phyloP scores from a whole-genome alignment of 2,888 invertebrate species.

The Acleris laterana region DNA sequence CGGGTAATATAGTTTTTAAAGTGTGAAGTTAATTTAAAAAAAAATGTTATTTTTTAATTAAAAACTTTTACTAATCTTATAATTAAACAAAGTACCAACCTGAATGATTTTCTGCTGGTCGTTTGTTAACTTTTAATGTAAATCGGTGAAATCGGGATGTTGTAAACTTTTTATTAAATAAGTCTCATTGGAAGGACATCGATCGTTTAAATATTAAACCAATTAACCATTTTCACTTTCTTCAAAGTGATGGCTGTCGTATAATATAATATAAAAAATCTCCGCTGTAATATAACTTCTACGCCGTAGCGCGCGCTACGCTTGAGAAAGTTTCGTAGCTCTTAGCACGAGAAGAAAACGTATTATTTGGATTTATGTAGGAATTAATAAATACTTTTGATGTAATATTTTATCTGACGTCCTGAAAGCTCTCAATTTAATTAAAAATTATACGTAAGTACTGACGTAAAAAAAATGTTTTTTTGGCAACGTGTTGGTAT shows the following conservation, averaged over 20 bases:
- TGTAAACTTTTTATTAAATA: too few species aligned
- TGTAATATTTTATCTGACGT: neutral
- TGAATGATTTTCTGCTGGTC: too few species aligned
- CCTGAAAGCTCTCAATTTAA: neutral
- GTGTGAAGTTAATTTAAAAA: slow-evolving; percentile 1
- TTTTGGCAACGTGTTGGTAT: too few species aligned
- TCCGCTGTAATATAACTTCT: slow-evolving; percentile 10
- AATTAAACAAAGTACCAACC: too few species aligned
- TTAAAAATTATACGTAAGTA: neutral
- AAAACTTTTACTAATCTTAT: too few species aligned
- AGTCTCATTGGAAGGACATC: too few species aligned
- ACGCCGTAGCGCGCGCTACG: slow-evolving; percentile 43
- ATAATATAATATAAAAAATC: too few species aligned
- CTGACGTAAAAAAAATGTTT: too few species aligned
- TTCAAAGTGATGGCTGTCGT: too few species aligned
- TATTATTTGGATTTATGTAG: neutral
- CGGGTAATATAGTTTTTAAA: slow-evolving; percentile 2
- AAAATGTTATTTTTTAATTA: neutral
- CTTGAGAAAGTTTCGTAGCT: slow-evolving; percentile 35
- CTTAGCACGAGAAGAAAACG: slow-evolving; percentile 19
- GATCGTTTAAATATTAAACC: neutral
- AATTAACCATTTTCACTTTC: neutral
- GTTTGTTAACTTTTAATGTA: too few species aligned
- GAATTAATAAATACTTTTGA: neutral
- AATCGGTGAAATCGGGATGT: too few species aligned